Evolutionary conservation across 2,797 vertebrate genomes (phyloP).

Genomic region (Argya squamiceps): DNA sequence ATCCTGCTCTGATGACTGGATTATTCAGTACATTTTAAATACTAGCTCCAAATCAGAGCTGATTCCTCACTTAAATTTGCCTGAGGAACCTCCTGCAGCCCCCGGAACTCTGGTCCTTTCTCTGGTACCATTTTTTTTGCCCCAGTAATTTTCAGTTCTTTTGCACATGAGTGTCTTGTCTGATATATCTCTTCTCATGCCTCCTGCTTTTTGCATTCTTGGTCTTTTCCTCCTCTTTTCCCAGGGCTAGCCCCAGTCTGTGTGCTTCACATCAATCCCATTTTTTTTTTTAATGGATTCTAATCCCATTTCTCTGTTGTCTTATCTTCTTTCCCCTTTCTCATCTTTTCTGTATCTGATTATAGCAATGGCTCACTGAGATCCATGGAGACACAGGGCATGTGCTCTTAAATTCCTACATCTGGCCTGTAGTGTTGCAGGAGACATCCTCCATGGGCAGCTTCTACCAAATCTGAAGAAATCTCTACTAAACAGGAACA

Average conservation of each 20-base stretch:
- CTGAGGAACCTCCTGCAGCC: neutral
- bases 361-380: neutral
- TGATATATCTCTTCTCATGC: neutral
- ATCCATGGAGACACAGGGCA: neutral
- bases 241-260: neutral
- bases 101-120: neutral
- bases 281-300: neutral
- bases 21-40: neutral
- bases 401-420: neutral
- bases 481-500: neutral
- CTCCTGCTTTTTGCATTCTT: neutral
- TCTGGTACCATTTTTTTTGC: neutral
- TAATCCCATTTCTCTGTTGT: neutral
- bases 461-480: neutral
- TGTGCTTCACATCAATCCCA: neutral
- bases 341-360: neutral
- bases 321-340: neutral
- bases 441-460: neutral
- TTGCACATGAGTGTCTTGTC: neutral
- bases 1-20: neutral
- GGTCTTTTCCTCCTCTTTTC: neutral
- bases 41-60: neutral
- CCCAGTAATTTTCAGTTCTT: neutral
- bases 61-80: neutral
- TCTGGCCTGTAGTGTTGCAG: neutral